Base-by-base conservation (phyloP, 1,140 invertebrate species). In the Euwallacea similis region DNA sequence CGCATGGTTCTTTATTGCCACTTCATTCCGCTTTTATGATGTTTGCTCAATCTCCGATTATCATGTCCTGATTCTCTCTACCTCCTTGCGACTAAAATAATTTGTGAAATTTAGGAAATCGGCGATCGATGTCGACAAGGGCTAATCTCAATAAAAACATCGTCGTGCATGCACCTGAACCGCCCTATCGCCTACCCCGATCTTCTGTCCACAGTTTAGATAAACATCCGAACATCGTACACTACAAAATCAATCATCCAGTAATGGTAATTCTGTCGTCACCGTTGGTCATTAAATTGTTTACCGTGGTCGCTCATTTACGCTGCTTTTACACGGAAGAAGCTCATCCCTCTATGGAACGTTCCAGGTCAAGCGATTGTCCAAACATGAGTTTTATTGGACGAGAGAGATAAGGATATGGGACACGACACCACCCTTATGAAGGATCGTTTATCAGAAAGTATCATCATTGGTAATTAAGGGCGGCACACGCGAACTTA, bases 401-500 rank as follows among this genome's bases (percentile, higher is more conserved):
- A 13, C n/a, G n/a, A 33, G 21, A 33, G 21, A 33, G 21, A 33
- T 33, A 33, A 33, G 21, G 21, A 33, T 33, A 33, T 33, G 21
- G 4, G 21, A 4, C 21, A 33, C 21, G 21, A 33, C 21, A 33
- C 21, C 21, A 33, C 21, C 21, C 21, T 33, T 33, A 33, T 33
- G 21, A 33, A 33, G 21, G 21, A 33, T 33, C 21, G 56, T 33
- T 21, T 33, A 10, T 15, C n/a, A 59, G 56, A 6, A 15, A 15
- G 21, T 7, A 59, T 33, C 21, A 33, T 33, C 21, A 4, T 4
- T 33, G 21, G 21, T 33, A 33, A 33, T 33, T 33, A 33, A 33
- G 21, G 21, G 21, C 21, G 21, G 4, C 21, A 33, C 21, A 33
- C 21, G 21, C 21, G 21, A 33, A 33, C 21, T 33, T 70, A 95